Evolutionary conservation across 2,113 vertebrate genomes (phyloP), one percentile per base, ranked within the genome.

Genomic region (Nesogale talazaci): DNA sequence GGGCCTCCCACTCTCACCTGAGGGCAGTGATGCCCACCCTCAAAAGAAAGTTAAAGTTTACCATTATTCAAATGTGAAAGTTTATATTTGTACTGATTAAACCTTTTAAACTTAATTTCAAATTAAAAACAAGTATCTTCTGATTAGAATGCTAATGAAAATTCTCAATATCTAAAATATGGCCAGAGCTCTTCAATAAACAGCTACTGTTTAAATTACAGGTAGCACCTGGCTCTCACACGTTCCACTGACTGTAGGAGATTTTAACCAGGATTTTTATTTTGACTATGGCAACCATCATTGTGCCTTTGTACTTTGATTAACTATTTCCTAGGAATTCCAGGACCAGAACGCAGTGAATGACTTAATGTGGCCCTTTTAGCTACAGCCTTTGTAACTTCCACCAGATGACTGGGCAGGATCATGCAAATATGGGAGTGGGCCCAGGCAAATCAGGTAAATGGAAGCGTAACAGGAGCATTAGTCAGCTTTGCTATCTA

Each of bases 81-180:
- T 14, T 95, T 81, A 79, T 56, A 29, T 78, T 86, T 76, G 94
- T 93, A 94, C 15, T 85, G 77, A 94, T 52, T 90, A 90, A 1
- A 59, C 15, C 22, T 65, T 61, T 95, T 83, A 77, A 89, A 67
- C 31, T 40, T 90, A 84, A 89, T 83, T 81, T 88, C 67, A 76
- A 84, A 89, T 59, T 82, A 69, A 70, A 86, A 88, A 76, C 25
- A 90, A 89, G 77, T 52, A 85, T 3, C 3, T 78, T 83, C 42
- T 42, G 7, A 80, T 90, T 65, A 77, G 46, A 52, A 52, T 52
- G 46, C 10, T 91, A 84, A 87, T 34, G 23, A 90, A 90, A 86
- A 52, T 56, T 90, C 70, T 63, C 2, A 80, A 70, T 82, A 85
- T 46, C 75, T 36, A 70, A 75, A 90, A 88, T 29, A 61, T 23